Percentiles rank a stretch among this genome's conserved stretches.
Evolutionary conservation across 2,888 invertebrate genomes (phyloP).

Genomic region (Frankliniella intonsa): DNA sequence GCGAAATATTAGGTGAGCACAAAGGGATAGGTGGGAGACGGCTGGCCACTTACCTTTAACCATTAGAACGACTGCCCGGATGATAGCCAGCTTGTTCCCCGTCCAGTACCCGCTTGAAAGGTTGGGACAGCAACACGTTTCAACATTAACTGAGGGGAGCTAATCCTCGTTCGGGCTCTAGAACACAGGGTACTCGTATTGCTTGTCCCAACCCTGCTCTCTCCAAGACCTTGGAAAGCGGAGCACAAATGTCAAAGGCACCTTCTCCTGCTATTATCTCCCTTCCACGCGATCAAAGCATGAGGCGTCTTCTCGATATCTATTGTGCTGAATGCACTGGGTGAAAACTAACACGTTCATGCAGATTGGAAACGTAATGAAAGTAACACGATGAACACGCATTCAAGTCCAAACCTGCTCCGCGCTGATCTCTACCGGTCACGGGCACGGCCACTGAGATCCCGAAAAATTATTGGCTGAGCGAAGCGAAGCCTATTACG

Average conservation of each 20-base stretch:
- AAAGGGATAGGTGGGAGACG: too few species aligned
- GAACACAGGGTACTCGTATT: neutral
- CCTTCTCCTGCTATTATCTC: neutral
- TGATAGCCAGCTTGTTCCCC: neutral
- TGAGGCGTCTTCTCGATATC: neutral
- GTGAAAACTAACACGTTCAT: neutral
- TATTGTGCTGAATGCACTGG: neutral
- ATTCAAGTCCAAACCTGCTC: neutral
- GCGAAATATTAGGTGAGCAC: too few species aligned
- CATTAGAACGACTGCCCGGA: neutral
- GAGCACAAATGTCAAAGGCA: neutral
- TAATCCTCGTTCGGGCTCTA: neutral
- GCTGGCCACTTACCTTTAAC: neutral
- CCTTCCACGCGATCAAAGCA: neutral
- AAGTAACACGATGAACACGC: neutral
- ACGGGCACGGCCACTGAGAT: neutral
- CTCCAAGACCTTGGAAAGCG: neutral
- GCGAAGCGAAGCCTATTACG: too few species aligned
- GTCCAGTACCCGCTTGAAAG: neutral
- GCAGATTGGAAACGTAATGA: neutral
- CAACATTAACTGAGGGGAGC: neutral
- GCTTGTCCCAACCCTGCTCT: neutral
- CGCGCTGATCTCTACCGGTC: neutral
- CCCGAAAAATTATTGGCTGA: neutral
- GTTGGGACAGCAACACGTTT: neutral